Evolutionary conservation across 2,888 invertebrate genomes (phyloP), one percentile per base, ranked within the genome.

Genomic region (Seira ritae): DNA sequence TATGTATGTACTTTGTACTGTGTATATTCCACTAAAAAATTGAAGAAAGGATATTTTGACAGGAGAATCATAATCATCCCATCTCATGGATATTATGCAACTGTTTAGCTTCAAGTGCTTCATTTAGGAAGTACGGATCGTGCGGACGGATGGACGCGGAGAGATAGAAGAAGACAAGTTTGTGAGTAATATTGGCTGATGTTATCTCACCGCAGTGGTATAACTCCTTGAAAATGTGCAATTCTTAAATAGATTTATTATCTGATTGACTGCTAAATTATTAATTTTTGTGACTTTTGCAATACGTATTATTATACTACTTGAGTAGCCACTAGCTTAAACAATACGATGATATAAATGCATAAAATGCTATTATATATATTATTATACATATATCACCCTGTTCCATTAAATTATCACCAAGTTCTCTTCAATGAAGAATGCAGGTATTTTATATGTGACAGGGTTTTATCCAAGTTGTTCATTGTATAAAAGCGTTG

Each of bases 381-480:
- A 50, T 8, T 8, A n/a, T 15, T 50, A 50, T 50, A n/a, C 3
- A n/a, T 42, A 12, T 42, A 15, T 50, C 12, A 8, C 31, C 31
- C 31, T 50, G 50, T 50, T 15, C 15, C n/a, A n/a, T n/a, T n/a
- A n/a, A n/a, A n/a, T 31, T 8, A 31, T 4, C 31, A 31, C 2
- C 31, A 31, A 31, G 31, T 31, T 31, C 6, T 50, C 19, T 37
- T 22, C 46, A 24, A 69, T 75, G 31, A 31, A 31, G 8, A 31
- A 31, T 68, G 60, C 80, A 80, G 77, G 71, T 73, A 65, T 55
- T 66, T 71, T 79, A 70, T 24, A 76, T 50, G 68, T 50, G 15
- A 50, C 50, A 50, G 50, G 50, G 50, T 50, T 50, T 50, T 50
- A 8, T 65, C 55, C 66, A 72, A 77, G 65, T 84, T 75, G 79